Base-by-base conservation (phyloP, 2,888 invertebrate genomes). In the Heliconius erato region DNA sequence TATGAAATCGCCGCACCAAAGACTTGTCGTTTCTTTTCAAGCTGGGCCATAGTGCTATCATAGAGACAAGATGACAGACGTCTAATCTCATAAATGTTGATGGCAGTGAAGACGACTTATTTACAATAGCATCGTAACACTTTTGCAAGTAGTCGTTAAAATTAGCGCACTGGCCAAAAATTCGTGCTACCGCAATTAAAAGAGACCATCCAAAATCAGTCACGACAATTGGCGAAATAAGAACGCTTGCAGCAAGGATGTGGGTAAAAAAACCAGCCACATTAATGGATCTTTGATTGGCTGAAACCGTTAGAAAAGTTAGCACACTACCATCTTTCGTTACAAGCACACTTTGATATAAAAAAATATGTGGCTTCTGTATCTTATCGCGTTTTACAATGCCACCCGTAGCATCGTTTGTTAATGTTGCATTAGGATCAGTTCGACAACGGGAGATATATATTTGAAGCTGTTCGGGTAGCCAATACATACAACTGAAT, bases 341-440 rank as follows among this genome's bases (percentile, higher is more conserved):
- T 32, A 78, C 78, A 12, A 84, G 79, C 32, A 82, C 65, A 71
- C 81, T 81, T 63, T 83, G 83, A 16, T 81, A 83, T 7, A 83
- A 35, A 54, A 81, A 81, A 12, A 79, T 79, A 26, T 79, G 79
- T 6, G 82, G 74, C 26, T 74, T 74, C 23, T 79, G 69, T 71
- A 78, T n/a, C 5, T 76, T 74, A 26, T 80, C 54, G 0, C 79
- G 80, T 23, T 82, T 82, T 16, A 59, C 76, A 49, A 49, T 72
- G 26, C 72, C 49, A 44, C 74, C 49, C 26, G 74, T 74, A 74
- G 74, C 74, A 49, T 74, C 74, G 44, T 49, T 74, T 49, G 74
- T 26, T 74, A 74, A 74, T 49, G 74, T 74, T 44, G 49, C 49
- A 26, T 40, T 44, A 49, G 74, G 74, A 49, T 74, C 49, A 26